Evolutionary conservation across 37 sponge, comb jelly and placozoan species (phyloP).

Genomic region (Beroe forskalii): DNA sequence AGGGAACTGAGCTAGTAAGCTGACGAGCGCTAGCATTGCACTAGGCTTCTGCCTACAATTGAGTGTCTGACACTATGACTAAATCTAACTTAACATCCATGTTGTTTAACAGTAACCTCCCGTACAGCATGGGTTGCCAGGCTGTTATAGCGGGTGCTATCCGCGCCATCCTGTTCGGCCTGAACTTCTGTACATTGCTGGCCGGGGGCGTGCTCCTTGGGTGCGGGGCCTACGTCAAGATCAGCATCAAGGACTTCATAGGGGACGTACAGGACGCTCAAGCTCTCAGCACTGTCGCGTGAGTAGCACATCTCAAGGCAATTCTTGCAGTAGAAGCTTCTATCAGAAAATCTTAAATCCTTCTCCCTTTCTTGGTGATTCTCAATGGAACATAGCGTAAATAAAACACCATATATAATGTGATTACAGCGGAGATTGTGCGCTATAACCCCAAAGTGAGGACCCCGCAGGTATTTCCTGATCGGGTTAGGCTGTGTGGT

Average conservation of each 20-base stretch:
- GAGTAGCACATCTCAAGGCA: conserved; percentile 27
- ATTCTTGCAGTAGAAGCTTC: no score
- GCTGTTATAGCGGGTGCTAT: conserved; percentile 24
- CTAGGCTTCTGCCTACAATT: no score
- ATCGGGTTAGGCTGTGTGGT: conserved; percentile 24
- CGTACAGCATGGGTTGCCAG: conserved; percentile 50
- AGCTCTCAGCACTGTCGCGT: conserved; percentile 14
- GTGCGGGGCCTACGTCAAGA: conserved; percentile 32
- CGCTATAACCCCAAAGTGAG: no score
- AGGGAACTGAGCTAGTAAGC: no score
- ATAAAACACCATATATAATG: no score
- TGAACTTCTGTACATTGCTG: conserved; percentile 27
- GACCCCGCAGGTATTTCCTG: conserved; percentile 43
- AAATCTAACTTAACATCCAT: no score
- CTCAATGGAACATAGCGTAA: no score
- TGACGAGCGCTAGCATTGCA: no score
- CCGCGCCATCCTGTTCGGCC: conserved; percentile 43
- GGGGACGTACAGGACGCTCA: not conserved
- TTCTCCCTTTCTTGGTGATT: not conserved
- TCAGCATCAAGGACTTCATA: conserved; percentile 3
- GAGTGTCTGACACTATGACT: no score
- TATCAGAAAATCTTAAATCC: not conserved
- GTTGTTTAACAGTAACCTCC: no score
- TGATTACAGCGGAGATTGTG: no score
- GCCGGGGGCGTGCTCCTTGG: conserved; percentile 40